phyloP scores from a whole-genome alignment of 2,888 invertebrate genomes.

The Tridacna crocea region DNA sequence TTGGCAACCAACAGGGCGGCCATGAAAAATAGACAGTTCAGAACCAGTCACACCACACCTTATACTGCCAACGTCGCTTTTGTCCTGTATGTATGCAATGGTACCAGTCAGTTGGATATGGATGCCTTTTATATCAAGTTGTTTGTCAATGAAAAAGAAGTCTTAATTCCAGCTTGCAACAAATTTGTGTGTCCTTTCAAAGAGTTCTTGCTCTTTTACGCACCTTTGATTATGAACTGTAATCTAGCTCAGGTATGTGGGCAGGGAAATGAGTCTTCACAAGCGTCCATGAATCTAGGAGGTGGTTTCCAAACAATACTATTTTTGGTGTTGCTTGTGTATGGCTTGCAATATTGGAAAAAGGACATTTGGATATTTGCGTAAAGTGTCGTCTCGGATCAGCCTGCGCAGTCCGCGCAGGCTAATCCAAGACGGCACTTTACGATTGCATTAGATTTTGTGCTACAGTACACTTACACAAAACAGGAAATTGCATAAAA shows the following conservation, averaged over 20 bases:
- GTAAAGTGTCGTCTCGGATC: no score
- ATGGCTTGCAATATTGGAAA: no score
- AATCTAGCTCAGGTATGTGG: conserved; percentile 19
- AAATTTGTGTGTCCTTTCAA: conserved; percentile 64
- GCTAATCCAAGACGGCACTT: no score
- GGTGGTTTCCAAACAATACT: background rate
- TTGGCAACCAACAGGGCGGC: conserved; percentile 75
- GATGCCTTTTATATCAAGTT: conserved; percentile 56
- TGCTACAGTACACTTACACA: no score
- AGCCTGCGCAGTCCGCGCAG: no score
- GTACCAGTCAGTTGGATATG: background rate
- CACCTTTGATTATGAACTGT: conserved; percentile 56
- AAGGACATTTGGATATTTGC: no score
- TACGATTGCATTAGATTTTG: no score
- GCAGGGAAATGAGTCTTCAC: no score
- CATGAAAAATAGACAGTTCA: conserved; percentile 77
- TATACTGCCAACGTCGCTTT: conserved; percentile 83
- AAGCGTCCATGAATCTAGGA: no score
- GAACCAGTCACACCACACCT: conserved; percentile 78
- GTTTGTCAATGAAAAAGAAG: conserved; percentile 75
- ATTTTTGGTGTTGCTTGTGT: background rate
- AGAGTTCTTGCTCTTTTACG: conserved; percentile 57
- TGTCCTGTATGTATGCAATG: conserved; percentile 79
- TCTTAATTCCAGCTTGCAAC: conserved; percentile 72
- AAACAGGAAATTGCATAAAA: no score